Conservation (phyloP, 2,113 vertebrate species). For the Quiscalus mexicanus region DNA sequence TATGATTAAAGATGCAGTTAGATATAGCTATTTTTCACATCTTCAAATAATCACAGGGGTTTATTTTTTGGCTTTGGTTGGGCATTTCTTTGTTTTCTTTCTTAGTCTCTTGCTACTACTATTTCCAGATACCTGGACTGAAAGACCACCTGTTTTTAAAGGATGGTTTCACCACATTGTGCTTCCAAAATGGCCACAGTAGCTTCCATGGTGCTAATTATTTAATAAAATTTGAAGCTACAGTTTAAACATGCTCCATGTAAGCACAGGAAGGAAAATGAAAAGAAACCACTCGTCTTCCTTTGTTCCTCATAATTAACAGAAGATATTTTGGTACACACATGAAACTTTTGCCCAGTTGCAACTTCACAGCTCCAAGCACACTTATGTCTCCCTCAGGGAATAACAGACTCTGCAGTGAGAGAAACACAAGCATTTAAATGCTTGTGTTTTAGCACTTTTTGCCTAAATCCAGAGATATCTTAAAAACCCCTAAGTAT, state of each 20-base stretch:
- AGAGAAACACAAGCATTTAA: neutral
- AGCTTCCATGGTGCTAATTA: neutral
- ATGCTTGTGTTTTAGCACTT: neutral
- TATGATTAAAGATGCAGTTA: neutral
- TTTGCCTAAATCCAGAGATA: neutral
- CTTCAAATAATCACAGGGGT: neutral
- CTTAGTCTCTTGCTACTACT: neutral
- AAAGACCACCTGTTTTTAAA: neutral
- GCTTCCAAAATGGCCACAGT: neutral
- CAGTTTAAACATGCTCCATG: neutral
- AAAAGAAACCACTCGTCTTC: neutral
- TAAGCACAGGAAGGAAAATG: neutral
- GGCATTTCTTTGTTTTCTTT: neutral
- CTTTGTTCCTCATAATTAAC: neutral
- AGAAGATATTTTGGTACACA: neutral
- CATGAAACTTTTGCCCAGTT: neutral
- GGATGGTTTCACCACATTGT: neutral
- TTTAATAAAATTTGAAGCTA: neutral
- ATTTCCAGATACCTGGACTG: neutral
- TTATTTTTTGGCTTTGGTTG: neutral
- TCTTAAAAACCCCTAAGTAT: fast-evolving
- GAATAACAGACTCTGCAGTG: neutral
- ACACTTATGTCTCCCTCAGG: neutral
- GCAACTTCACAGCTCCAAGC: neutral
- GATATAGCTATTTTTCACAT: neutral